Conservation (phyloP, 2,888 invertebrate genomes). For the Linnaemya vulpina region DNA sequence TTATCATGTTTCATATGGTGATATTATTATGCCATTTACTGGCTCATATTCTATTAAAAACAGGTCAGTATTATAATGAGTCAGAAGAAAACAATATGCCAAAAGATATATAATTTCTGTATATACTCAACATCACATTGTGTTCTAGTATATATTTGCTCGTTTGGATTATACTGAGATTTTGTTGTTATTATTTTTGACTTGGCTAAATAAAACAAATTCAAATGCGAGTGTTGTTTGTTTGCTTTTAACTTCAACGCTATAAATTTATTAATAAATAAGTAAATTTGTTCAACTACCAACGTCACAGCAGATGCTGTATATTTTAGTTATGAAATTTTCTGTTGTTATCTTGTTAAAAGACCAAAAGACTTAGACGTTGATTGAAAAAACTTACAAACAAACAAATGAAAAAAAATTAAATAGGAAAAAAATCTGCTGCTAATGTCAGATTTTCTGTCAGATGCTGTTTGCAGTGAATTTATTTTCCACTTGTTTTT, state of each 20-base stretch:
- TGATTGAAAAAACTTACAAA: constrained; percentile 19
- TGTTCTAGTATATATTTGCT: not conserved
- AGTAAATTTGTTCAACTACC: constrained; percentile 48
- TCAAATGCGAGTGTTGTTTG: not conserved
- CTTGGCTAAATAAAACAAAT: not conserved
- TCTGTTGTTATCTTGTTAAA: constrained; percentile 23
- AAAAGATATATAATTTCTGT: not conserved
- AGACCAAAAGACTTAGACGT: constrained; percentile 8
- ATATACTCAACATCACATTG: constrained; percentile 10
- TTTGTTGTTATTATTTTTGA: constrained; percentile 12
- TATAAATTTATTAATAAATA: constrained; percentile 39
- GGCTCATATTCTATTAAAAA: not conserved
- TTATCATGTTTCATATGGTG: no score
- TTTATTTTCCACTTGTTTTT: constrained; percentile 19
- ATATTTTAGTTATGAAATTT: constrained; percentile 32
- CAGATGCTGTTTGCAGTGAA: constrained; percentile 19
- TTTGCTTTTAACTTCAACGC: constrained; percentile 14
- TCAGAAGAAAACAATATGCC: constrained; percentile 51
- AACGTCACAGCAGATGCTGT: constrained; percentile 41
- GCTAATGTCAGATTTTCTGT: constrained; percentile 49
- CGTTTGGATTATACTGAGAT: constrained; percentile 18
- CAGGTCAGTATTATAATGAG: constrained; percentile 21
- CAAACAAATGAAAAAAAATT: constrained; percentile 27
- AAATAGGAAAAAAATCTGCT: constrained; percentile 27
- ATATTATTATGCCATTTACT: no score